Percentiles rank a stretch among this genome's conserved stretches.
Evolutionary conservation across 2,113 vertebrate genomes (phyloP).

Genomic region (Miniopterus natalensis): DNA sequence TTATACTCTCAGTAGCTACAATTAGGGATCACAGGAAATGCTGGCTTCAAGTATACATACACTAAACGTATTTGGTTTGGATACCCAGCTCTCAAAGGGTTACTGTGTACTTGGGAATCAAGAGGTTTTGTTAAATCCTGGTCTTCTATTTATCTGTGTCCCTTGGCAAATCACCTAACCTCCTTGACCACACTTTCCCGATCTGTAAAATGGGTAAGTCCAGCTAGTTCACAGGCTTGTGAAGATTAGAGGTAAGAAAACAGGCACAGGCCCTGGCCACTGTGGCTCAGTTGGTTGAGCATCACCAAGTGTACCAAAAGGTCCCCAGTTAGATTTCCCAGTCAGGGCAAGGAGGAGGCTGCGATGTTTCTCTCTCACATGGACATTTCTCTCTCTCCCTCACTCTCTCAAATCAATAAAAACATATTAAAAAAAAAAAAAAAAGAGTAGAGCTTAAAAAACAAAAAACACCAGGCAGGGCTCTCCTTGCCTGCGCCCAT

Average conservation of each 20-base stretch:
- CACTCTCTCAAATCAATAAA: no score
- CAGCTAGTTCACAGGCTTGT: not conserved
- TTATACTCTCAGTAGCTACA: not conserved
- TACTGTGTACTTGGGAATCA: not conserved
- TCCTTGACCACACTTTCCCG: not conserved
- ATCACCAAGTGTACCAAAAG: no score
- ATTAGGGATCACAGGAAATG: not conserved
- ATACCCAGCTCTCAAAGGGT: not conserved
- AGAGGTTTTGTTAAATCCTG: not conserved
- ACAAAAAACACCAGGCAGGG: no score
- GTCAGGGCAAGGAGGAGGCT: no score
- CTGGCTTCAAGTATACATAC: not conserved
- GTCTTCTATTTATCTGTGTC: not conserved
- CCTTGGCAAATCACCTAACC: not conserved
- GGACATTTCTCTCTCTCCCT: no score
- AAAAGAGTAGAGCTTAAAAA: no score
- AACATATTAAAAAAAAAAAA: no score
- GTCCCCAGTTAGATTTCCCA: no score
- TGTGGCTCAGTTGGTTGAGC: no score
- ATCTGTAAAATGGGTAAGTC: not conserved
- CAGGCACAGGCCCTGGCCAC: not conserved
- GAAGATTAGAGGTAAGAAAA: not conserved
- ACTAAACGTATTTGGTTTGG: not conserved
- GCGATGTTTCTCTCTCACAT: no score
- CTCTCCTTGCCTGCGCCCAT: no score